A percentile compares a stretch with the other conserved stretches of the same genome.
phyloP scores from a whole-genome alignment of 2,797 vertebrate genomes.

The Austrolebias charrua region DNA sequence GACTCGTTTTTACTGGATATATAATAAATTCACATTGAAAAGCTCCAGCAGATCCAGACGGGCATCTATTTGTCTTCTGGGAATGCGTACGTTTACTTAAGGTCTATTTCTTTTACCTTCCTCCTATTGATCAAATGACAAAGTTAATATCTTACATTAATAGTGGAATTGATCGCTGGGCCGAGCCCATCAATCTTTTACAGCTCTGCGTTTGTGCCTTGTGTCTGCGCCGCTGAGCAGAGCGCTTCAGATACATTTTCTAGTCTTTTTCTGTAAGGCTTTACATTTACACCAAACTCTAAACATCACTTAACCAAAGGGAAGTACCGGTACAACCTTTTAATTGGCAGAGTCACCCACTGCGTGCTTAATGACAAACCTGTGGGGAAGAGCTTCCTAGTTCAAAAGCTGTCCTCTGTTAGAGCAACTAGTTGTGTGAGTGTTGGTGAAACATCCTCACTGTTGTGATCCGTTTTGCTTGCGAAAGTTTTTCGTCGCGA shows the following conservation, averaged over 20 bases:
- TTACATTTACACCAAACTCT: constrained; percentile 3
- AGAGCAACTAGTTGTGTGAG: not conserved
- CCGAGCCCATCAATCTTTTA: constrained; percentile 70
- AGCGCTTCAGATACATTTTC: constrained; percentile 30
- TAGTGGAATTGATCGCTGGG: constrained; percentile 77
- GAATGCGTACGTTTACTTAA: constrained; percentile 75
- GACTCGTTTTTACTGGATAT: constrained; percentile 19
- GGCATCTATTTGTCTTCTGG: constrained; percentile 72
- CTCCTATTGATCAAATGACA: constrained; percentile 81
- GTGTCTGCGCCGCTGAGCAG: constrained; percentile 55
- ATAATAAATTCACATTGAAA: constrained; percentile 54
- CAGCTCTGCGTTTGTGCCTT: constrained; percentile 58
- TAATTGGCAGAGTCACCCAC: constrained; percentile 42
- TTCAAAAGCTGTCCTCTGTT: constrained; percentile 18
- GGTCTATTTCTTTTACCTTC: constrained; percentile 66
- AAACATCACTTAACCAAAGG: constrained; percentile 53
- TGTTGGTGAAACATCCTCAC: too few species aligned
- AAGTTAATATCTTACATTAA: constrained; percentile 82
- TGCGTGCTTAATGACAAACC: constrained; percentile 63
- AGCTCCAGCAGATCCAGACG: constrained; percentile 39
- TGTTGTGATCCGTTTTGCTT: too few species aligned
- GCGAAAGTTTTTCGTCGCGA: too few species aligned
- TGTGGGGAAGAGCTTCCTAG: constrained; percentile 46
- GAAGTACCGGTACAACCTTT: constrained; percentile 26
- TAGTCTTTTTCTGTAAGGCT: constrained; percentile 13